Evolutionary conservation across 23 tunicate species (phyloP), one percentile per base, ranked within the genome.

Genomic region (Trididemnum clinides): DNA sequence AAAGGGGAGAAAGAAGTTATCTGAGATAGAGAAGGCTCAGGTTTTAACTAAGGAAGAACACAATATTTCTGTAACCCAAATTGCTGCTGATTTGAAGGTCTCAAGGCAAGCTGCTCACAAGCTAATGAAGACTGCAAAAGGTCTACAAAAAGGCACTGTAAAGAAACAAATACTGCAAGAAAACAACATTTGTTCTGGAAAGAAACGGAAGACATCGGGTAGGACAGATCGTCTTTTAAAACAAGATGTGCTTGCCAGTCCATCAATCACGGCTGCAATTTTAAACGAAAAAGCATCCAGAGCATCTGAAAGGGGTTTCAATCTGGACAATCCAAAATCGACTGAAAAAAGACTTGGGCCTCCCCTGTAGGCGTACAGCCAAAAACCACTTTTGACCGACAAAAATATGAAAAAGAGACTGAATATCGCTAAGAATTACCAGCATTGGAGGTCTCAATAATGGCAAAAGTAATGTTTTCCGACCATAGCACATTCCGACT

Each of bases 401-500:
- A 37, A 39, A 73, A 73, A 36, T 54, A 73, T 12, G 57, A 37
- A 73, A 23, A 38, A 73, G 57, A 37, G 80, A 37, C 80, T 73
- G 54, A 23, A 3, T 37, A 36, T 73, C 29, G 80, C 80, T 37
- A 73, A 38, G 80, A 73, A 73, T 12, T 22, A 73, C 30, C 57
- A 20, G 28, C 80, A 73, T 39, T 39, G 80, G 80, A 73, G 29
- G 27, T 37, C 80, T 36, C 28, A 73, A 39, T 57, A 73, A 37
- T 73, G 80, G 80, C 54, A 26, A 39, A 39, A 37, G 80, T 73
- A 7, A 36, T 73, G 80, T 73, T 73, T 73, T 73, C 80, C 37
- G 80, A 73, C 25, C 57, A 73, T 19, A 73, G 80, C 57, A 73
- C 54, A 20, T 73, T 73, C 57, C 80, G 22, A 23, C 57, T 73